Evolutionary conservation across 2,797 vertebrate species (phyloP).

Genomic region (Phataginus tricuspis): DNA sequence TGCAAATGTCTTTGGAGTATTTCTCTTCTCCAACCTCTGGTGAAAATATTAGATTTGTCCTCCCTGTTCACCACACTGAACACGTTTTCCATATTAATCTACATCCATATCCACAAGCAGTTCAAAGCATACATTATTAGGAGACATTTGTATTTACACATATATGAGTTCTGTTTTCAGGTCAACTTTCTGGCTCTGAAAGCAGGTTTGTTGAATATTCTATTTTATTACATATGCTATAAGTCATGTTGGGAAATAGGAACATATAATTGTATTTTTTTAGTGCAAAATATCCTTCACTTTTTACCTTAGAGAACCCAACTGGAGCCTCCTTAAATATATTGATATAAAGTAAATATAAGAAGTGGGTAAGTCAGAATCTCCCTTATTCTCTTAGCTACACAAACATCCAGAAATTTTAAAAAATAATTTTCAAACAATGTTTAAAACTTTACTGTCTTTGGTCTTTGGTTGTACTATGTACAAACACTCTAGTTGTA

Average conservation of each 20-base stretch:
- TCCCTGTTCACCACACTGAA: not conserved
- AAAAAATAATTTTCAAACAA: not conserved
- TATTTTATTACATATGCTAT: not conserved
- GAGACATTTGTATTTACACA: not conserved
- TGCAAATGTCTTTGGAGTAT: not conserved
- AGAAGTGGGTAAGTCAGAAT: not conserved
- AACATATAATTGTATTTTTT: not conserved
- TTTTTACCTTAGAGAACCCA: not conserved
- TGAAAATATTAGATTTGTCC: not conserved
- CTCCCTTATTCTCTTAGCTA: not conserved
- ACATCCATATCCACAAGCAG: not conserved
- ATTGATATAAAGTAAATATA: conserved; percentile 7
- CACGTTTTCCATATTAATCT: not conserved
- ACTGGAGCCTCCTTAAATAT: not conserved
- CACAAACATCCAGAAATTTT: not conserved
- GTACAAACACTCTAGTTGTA: not conserved
- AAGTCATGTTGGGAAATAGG: not conserved
- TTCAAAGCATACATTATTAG: not conserved
- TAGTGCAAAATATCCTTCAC: not conserved
- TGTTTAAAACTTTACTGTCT: not conserved
- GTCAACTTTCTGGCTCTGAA: conserved; percentile 3
- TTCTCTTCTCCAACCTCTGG: not conserved
- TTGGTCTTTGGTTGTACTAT: not conserved
- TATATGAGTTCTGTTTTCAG: not conserved
- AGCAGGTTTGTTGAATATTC: not conserved